A percentile compares a stretch with the other conserved stretches of the same genome.
These are phyloP conservation scores for Matsumurasca onukii DNA, from an alignment of 1,140 invertebrate genomes.

Conservation along the genomic window DNA sequence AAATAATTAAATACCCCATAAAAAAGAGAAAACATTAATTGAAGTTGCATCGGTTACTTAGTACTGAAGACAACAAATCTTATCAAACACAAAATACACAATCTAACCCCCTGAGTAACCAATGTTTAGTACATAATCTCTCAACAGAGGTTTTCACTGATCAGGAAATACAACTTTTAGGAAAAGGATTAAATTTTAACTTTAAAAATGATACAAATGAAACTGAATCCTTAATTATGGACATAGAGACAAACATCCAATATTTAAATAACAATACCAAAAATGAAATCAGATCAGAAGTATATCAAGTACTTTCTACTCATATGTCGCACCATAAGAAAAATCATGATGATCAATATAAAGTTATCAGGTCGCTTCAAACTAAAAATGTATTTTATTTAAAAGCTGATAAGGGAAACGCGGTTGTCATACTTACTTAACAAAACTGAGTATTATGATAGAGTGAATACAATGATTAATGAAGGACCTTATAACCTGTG, in stretches of 20 bases:
- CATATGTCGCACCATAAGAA: not conserved
- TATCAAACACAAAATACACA: not conserved
- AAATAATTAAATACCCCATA: not conserved
- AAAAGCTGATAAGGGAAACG: constrained; percentile 25
- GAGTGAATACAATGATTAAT: too few relatives aligned
- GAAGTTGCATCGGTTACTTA: not conserved
- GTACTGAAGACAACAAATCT: not conserved
- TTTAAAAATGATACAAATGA: not conserved
- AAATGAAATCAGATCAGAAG: constrained; percentile 1
- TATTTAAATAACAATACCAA: not conserved
- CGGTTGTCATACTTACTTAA: constrained; percentile 6
- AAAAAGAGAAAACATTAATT: not conserved
- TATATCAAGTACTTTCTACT: not conserved
- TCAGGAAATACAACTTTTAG: not conserved
- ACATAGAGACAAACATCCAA: too few relatives aligned
- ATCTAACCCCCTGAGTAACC: not conserved
- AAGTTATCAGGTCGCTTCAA: not conserved
- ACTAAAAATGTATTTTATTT: constrained; percentile 25
- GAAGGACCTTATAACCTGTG: constrained; percentile 1
- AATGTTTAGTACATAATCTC: too few relatives aligned
- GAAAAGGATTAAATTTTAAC: not conserved
- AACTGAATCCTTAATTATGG: too few relatives aligned
- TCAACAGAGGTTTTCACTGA: not conserved
- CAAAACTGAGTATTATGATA: constrained; percentile 8
- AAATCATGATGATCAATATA: not conserved